A percentile compares a stretch with the other conserved stretches of the same genome.
Evolutionary conservation across 2,888 invertebrate species (phyloP).

Genomic region (Thysanoteuthis rhombus): DNA sequence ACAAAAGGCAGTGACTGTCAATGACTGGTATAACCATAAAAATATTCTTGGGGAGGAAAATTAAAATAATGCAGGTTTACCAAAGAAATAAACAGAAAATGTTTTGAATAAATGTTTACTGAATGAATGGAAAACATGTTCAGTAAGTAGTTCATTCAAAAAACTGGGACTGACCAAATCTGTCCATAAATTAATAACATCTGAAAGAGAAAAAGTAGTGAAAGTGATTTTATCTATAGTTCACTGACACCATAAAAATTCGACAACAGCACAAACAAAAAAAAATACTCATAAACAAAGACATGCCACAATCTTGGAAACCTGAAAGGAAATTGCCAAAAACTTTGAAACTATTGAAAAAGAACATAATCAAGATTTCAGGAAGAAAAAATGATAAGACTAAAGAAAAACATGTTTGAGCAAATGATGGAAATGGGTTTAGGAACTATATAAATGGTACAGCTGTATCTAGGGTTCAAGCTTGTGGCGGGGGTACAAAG

Average conservation of each 20-base stretch:
- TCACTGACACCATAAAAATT: background rate
- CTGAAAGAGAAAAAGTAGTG: background rate
- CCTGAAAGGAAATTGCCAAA: background rate
- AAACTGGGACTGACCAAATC: background rate
- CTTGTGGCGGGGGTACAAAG: too few species aligned
- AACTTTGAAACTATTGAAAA: background rate
- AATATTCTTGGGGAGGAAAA: background rate
- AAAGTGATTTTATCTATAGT: too few species aligned
- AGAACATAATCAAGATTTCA: too few species aligned
- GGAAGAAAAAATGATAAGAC: background rate
- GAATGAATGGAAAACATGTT: background rate
- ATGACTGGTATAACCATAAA: too few species aligned
- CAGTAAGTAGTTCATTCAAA: too few species aligned
- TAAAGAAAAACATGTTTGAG: background rate
- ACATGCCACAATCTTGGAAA: background rate
- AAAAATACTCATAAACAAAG: background rate
- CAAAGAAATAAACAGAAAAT: background rate
- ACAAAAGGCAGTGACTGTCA: too few species aligned
- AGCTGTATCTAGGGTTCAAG: too few species aligned
- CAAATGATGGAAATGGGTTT: too few species aligned
- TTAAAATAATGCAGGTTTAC: background rate
- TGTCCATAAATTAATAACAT: background rate
- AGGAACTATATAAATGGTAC: too few species aligned
- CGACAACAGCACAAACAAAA: background rate
- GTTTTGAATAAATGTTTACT: background rate